Base-by-base conservation (phyloP, 1,140 invertebrate species). In the Heliconius melpomene region DNA sequence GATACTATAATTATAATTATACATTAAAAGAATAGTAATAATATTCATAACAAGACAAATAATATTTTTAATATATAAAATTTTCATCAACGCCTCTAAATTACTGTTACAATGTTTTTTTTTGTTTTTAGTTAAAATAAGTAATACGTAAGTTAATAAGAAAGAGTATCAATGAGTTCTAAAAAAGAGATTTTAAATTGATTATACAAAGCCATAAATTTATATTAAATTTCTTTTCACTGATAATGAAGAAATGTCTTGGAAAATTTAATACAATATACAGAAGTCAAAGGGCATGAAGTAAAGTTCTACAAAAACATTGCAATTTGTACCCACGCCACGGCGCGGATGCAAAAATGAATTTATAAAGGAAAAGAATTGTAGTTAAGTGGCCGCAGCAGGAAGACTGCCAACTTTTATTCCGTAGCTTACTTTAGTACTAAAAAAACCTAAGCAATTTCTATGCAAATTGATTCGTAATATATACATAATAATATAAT, bases 361-460 rank as follows among this genome's bases (percentile, higher is more conserved):
- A 60, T 23, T 60, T 60, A 23, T 60, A 60, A 60, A 60, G 57
- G 9, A 60, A 20, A 60, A 60, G 57, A 60, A 60, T 9, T 60
- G n/a, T 60, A 60, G 57, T 23, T 60, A 60, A 60, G 40, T 46
- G 13, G 40, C 57, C n/a, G 2, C 57, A 60, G n/a, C 57, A 23
- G 57, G 57, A n/a, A 60, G 57, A 60, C 57, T 60, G 57, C 57
- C 57, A 60, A 60, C n/a, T 60, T 60, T 26, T 23, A 26, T 60
- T 60, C 11, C 23, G 57, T 60, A 1, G 7, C 57, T 60, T 60
- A 11, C 3, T 60, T 26, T 23, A 54, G 74, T 71, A 71, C 16
- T 3, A 23, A 36, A 20, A 77, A 76, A 83, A 79, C 20, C n/a
- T 60, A 13, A 11, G n/a, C n/a, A 0, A 60, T 60, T 26, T 60